Evolutionary conservation across 1,140 invertebrate species (phyloP).

Genomic region (Calephelis virginiensis): DNA sequence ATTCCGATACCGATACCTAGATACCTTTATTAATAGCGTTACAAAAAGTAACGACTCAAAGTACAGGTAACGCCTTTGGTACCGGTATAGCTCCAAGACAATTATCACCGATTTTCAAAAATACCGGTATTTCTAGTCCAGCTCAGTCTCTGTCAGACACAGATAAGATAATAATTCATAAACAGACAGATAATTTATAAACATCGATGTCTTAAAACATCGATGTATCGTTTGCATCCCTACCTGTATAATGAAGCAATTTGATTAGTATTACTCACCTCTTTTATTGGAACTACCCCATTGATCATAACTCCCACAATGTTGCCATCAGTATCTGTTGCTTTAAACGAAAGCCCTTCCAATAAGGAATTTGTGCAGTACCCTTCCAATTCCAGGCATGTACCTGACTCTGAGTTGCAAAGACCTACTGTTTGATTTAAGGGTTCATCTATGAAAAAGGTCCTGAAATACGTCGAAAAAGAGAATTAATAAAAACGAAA

Average conservation of each 20-base stretch:
- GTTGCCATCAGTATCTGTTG: slow-evolving; percentile 78
- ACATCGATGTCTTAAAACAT: too few species aligned
- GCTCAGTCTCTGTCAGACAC: too few species aligned
- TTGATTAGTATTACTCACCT: slow-evolving; percentile 48
- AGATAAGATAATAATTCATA: too few species aligned
- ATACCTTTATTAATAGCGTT: too few species aligned
- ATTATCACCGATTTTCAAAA: not conserved
- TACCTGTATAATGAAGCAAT: too few species aligned
- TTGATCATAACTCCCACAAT: slow-evolving; percentile 80
- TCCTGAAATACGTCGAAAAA: slow-evolving; percentile 50
- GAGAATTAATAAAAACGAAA: slow-evolving; percentile 3
- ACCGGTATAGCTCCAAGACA: too few species aligned
- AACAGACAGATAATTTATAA: too few species aligned
- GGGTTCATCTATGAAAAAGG: slow-evolving; percentile 86
- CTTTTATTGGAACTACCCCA: slow-evolving; percentile 47
- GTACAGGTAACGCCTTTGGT: too few species aligned
- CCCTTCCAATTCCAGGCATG: slow-evolving; percentile 82
- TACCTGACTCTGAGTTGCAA: slow-evolving; percentile 76
- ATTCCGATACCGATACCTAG: too few species aligned
- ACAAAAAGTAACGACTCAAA: too few species aligned
- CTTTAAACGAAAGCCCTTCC: slow-evolving; percentile 82
- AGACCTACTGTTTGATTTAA: slow-evolving; percentile 81
- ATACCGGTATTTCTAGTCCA: too few species aligned
- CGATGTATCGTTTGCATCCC: too few species aligned
- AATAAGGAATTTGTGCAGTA: slow-evolving; percentile 80